Percentiles rank a stretch among this genome's conserved stretches.
These are phyloP conservation scores for Myotis findleyi DNA, from an alignment of 2,797 vertebrate species.

Conservation along the genomic window DNA sequence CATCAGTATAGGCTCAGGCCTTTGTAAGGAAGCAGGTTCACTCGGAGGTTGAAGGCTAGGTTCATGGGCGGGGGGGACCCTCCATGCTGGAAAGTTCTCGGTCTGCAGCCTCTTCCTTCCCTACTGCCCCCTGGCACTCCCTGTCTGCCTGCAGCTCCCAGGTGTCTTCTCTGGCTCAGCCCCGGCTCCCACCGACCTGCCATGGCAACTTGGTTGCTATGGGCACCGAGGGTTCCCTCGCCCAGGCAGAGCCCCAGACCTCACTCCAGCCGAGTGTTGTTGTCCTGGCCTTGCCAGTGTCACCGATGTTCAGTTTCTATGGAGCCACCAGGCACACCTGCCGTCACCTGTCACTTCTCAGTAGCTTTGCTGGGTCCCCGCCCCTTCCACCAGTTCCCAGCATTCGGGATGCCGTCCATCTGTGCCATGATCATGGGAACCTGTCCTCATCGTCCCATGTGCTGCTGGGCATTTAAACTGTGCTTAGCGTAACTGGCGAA, in stretches of 20 bases:
- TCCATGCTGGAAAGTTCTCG: background rate
- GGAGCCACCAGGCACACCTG: background rate
- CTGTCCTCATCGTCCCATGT: background rate
- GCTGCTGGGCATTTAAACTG: background rate
- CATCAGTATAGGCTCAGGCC: background rate
- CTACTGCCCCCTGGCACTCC: background rate
- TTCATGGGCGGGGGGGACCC: too few relatives aligned
- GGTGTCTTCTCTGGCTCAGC: background rate
- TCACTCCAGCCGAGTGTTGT: background rate
- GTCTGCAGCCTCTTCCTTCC: background rate
- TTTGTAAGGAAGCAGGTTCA: background rate
- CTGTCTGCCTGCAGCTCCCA: background rate
- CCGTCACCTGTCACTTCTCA: background rate
- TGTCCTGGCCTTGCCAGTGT: background rate
- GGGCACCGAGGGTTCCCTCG: background rate
- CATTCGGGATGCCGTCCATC: background rate
- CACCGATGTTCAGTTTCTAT: background rate
- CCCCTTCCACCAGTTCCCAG: rapidly evolving
- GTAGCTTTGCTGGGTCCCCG: background rate
- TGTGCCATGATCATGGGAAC: rapidly evolving
- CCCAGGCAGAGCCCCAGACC: background rate
- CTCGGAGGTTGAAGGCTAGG: background rate
- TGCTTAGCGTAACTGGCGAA: background rate
- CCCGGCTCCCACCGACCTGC: background rate
- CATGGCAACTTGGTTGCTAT: background rate